phyloP scores from a whole-genome alignment of 2,797 vertebrate genomes.

The Knipowitschia caucasica region DNA sequence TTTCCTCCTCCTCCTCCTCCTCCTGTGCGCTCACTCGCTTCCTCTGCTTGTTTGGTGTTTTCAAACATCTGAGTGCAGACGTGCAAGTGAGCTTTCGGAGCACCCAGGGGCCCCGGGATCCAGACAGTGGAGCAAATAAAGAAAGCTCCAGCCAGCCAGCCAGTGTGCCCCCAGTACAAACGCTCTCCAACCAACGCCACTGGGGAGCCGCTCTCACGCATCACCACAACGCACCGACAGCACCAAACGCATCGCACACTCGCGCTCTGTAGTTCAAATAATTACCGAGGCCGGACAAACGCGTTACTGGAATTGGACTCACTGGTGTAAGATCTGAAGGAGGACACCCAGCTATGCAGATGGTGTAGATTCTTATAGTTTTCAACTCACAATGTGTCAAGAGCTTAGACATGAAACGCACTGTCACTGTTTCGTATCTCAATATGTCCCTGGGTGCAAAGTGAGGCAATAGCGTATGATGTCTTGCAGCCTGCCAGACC shows the following conservation, averaged over 20 bases:
- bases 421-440: slow-evolving; percentile 74
- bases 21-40: slow-evolving; percentile 59
- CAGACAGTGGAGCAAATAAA: slow-evolving; percentile 78
- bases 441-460: slow-evolving; percentile 70
- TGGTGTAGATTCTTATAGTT: slow-evolving; percentile 62
- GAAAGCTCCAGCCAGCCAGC: slow-evolving; percentile 66
- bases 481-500: slow-evolving; percentile 74
- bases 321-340: slow-evolving; percentile 48
- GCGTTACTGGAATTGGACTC: slow-evolving; percentile 59
- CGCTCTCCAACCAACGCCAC: slow-evolving; percentile 60
- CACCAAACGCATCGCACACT: slow-evolving; percentile 57
- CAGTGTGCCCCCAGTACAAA: slow-evolving; percentile 75
- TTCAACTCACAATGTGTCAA: slow-evolving; percentile 65
- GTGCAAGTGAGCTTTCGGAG: slow-evolving; percentile 71
- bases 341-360: slow-evolving; percentile 34
- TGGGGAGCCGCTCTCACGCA: slow-evolving; percentile 67
- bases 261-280: slow-evolving; percentile 61
- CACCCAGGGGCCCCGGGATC: slow-evolving; percentile 70
- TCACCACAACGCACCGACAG: slow-evolving; percentile 73
- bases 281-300: slow-evolving; percentile 63
- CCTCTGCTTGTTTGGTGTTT: slow-evolving; percentile 73
- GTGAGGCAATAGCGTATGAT: slow-evolving; percentile 75
- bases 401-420: slow-evolving; percentile 69
- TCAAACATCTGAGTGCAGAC: slow-evolving; percentile 74
- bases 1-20: slow-evolving; percentile 62